These are phyloP conservation scores for Apodemus speciosus DNA, from an alignment of 2,113 vertebrate species.

Conservation along the genomic window DNA sequence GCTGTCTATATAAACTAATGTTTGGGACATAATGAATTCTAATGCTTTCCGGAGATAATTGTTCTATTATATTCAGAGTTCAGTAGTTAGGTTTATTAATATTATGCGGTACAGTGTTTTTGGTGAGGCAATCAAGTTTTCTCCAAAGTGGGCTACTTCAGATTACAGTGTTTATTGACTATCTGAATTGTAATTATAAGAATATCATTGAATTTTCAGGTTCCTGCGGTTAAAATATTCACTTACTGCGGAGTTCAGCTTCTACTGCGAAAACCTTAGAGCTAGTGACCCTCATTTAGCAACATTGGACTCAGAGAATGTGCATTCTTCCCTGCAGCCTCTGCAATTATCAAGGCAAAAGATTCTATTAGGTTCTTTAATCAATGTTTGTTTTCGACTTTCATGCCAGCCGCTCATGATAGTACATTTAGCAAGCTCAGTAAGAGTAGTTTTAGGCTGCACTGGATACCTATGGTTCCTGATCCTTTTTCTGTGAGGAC, in stretches of 20 bases:
- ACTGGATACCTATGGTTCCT: slow-evolving; percentile 20
- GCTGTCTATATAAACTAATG: slow-evolving; percentile 60
- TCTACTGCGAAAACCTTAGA: slow-evolving; percentile 58
- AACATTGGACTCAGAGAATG: slow-evolving; percentile 54
- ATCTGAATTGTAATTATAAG: slow-evolving; percentile 69
- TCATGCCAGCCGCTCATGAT: not conserved
- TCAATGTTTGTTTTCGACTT: slow-evolving; percentile 72
- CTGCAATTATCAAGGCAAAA: slow-evolving; percentile 71
- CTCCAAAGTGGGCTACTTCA: slow-evolving; percentile 72
- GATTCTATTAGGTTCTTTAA: slow-evolving; percentile 70
- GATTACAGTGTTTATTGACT: slow-evolving; percentile 74
- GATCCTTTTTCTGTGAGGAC: not conserved
- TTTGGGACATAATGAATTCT: slow-evolving; percentile 72
- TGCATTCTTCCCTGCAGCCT: slow-evolving; percentile 66
- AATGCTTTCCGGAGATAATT: slow-evolving; percentile 67
- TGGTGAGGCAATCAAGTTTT: slow-evolving; percentile 67
- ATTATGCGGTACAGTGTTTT: slow-evolving; percentile 58
- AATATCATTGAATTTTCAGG: slow-evolving; percentile 76
- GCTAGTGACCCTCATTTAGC: slow-evolving; percentile 71
- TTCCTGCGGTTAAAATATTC: slow-evolving; percentile 74
- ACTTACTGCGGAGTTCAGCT: slow-evolving; percentile 65
- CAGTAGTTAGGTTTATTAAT: slow-evolving; percentile 72
- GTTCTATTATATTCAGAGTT: slow-evolving; percentile 67
- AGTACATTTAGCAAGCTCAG: slow-evolving; percentile 44
- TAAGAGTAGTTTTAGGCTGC: slow-evolving; percentile 46